phyloP scores from a whole-genome alignment of 2,888 invertebrate species.

The Nasonovia ribisnigri region DNA sequence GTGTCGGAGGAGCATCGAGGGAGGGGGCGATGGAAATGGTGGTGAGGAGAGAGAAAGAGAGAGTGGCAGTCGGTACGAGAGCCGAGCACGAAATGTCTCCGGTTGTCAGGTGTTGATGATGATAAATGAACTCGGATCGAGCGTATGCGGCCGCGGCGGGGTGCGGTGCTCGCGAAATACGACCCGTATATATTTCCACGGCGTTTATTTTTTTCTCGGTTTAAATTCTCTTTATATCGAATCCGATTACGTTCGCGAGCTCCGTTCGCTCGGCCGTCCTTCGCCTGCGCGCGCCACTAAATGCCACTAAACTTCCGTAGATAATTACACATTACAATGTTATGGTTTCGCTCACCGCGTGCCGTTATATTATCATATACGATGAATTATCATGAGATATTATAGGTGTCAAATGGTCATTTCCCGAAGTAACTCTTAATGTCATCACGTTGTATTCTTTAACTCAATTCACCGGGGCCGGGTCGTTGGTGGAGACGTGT shows the following conservation, averaged over 20 bases:
- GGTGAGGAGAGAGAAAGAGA: not conserved
- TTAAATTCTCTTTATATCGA: constrained; percentile 50
- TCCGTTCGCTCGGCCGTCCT: not conserved
- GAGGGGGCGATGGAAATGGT: not conserved
- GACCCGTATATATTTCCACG: not conserved
- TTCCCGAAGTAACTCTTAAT: not conserved
- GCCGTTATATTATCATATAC: not conserved
- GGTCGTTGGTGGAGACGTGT: not conserved
- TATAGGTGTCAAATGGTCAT: no score
- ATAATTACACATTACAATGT: not conserved
- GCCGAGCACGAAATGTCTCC: constrained; percentile 49
- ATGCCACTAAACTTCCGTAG: not conserved
- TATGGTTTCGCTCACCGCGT: not conserved
- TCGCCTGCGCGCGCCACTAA: not conserved
- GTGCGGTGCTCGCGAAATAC: not conserved
- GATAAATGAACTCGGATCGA: constrained; percentile 57
- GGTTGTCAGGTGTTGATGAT: constrained; percentile 62
- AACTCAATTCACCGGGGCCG: not conserved
- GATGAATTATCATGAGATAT: no score
- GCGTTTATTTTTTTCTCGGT: constrained; percentile 8
- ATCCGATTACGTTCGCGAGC: constrained; percentile 35
- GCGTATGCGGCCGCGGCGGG: not conserved
- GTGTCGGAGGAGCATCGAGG: not conserved
- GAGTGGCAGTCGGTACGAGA: not conserved
- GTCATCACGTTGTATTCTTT: not conserved